A percentile compares a stretch with the other conserved stretches of the same genome.
These are phyloP conservation scores for Reticulitermes lucifugus DNA, from an alignment of 2,888 invertebrate species.

Conservation along the genomic window DNA sequence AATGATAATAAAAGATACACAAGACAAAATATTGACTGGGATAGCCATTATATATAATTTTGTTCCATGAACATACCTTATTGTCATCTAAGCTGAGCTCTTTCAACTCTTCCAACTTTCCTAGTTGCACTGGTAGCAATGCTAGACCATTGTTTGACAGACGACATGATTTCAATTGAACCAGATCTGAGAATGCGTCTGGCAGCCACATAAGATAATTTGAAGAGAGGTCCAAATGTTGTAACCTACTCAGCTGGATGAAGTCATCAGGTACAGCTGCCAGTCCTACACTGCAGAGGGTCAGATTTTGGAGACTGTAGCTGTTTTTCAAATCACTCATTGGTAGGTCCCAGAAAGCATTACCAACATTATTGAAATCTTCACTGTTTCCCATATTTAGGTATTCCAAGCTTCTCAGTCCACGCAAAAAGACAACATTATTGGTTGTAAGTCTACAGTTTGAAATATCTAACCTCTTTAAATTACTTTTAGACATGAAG, in stretches of 20 bases:
- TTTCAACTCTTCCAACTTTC: background rate
- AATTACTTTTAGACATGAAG: background rate
- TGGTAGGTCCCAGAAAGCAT: conserved; percentile 15
- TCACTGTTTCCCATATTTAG: conserved; percentile 1
- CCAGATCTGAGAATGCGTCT: background rate
- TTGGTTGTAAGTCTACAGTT: background rate
- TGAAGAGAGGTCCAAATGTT: background rate
- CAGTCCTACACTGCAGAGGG: conserved; percentile 18
- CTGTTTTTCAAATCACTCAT: background rate
- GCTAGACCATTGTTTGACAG: conserved; percentile 8
- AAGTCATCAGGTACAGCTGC: conserved; percentile 26
- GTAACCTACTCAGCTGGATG: background rate
- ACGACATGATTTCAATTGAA: background rate
- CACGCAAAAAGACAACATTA: background rate
- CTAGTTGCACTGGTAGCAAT: conserved; percentile 4
- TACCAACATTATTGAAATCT: background rate
- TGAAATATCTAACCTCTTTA: background rate
- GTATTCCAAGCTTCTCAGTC: background rate
- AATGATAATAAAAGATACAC: too few species aligned
- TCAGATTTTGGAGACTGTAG: background rate
- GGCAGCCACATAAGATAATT: conserved; percentile 1
- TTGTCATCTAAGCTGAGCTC: conserved; percentile 6
- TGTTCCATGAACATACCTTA: conserved; percentile 1
- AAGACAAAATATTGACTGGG: too few species aligned
- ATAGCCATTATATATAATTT: too few species aligned